Conservation (phyloP, 1,140 invertebrate species). For the Sarcophaga bullata region DNA sequence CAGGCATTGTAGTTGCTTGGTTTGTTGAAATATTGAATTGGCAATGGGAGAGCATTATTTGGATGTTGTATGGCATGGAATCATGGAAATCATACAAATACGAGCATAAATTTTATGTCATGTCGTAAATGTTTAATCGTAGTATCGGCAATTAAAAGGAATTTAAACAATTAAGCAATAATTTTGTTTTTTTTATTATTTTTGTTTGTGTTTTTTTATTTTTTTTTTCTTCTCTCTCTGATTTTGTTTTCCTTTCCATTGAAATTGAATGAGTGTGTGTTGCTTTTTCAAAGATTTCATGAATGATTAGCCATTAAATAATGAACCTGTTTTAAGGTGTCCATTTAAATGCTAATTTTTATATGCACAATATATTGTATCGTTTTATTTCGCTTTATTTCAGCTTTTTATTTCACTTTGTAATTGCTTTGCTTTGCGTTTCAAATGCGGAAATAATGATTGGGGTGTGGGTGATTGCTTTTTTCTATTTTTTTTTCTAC, state of each 20-base stretch:
- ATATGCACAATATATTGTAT: neutral
- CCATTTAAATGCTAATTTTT: conserved; percentile 25
- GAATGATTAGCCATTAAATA: neutral
- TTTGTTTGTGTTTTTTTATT: too few species aligned
- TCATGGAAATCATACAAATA: neutral
- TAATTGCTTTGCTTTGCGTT: neutral
- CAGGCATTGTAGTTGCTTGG: neutral
- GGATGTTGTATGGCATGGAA: neutral
- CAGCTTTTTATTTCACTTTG: too few species aligned
- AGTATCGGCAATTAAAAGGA: conserved; percentile 40
- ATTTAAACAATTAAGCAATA: conserved; percentile 40
- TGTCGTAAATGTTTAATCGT: conserved; percentile 37
- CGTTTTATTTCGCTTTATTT: neutral
- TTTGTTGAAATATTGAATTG: neutral
- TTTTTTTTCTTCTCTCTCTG: neutral
- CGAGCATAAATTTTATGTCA: conserved; percentile 29
- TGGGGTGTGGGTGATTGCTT: neutral
- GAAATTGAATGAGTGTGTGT: too few species aligned
- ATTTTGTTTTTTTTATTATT: conserved; percentile 13
- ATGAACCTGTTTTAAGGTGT: conserved; percentile 15
- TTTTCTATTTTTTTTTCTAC: neutral
- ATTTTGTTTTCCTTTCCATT: neutral
- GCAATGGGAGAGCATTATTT: neutral
- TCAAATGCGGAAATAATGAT: neutral
- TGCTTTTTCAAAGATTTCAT: neutral